Evolutionary conservation across 2,113 vertebrate genomes (phyloP).

Genomic region (Nansenia antarctica): DNA sequence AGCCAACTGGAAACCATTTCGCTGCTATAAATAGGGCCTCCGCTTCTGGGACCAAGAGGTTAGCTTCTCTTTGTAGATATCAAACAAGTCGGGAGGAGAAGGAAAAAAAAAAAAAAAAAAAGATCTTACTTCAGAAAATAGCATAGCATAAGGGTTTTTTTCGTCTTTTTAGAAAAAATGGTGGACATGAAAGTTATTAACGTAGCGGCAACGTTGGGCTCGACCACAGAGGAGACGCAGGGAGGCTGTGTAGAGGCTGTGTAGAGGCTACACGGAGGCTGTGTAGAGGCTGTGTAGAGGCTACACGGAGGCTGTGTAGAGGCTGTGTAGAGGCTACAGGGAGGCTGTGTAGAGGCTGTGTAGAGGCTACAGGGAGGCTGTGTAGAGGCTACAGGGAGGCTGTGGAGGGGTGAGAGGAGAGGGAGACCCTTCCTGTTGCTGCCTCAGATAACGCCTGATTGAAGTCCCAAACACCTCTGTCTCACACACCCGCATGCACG

Average conservation of each 20-base stretch:
- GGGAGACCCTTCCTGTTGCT: neutral
- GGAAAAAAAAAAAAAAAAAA: constrained; percentile 61
- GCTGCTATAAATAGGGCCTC: constrained; percentile 76
- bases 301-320: neutral
- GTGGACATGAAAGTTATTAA: constrained; percentile 67
- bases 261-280: neutral
- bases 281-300: neutral
- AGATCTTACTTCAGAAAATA: constrained; percentile 69
- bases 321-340: neutral
- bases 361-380: neutral
- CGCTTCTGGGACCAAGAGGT: constrained; percentile 68
- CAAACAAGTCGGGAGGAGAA: constrained; percentile 33
- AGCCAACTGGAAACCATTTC: constrained; percentile 75
- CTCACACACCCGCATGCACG: too few species aligned
- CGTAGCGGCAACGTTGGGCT: constrained; percentile 2
- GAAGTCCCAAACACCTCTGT: neutral
- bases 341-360: neutral
- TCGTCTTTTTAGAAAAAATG: too few species aligned
- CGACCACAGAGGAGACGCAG: neutral
- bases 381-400: neutral
- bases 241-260: neutral
- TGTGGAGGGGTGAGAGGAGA: neutral
- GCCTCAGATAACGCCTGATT: neutral
- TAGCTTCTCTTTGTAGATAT: constrained; percentile 66
- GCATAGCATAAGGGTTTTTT: constrained; percentile 64